Evolutionary conservation across 2,797 vertebrate species (phyloP), one percentile per base, ranked within the genome.

Genomic region (Pipistrellus pipistrellus): DNA sequence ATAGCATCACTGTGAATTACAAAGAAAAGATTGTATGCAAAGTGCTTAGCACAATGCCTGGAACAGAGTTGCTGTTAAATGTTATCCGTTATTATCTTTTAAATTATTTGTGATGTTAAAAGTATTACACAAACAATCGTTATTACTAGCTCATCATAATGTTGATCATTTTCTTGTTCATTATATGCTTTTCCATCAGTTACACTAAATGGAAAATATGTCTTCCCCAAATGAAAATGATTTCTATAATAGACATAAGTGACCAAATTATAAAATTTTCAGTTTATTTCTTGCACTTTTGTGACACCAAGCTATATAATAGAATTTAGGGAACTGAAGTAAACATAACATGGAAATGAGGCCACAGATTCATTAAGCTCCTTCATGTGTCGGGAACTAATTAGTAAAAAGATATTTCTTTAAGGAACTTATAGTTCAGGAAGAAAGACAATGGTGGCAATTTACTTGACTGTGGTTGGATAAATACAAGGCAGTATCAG

Each of bases 321-420:
- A 4, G 44, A 69, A 92, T 77, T 59, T 89, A 13, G 23, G 30
- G 44, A 91, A 91, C 2, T 46, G 27, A 81, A 91, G 71, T 85
- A 95, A 95, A 93, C 57, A 71, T 51, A 88, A 85, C 38, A 57
- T 12, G 23, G 23, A 71, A 73, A 57, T 71, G 21, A 89, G 7
- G 59, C 20, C 38, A 55, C 91, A 76, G 69, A 53, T 30, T 88
- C 10, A 69, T 86, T 38, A 96, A 84, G 55, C 3, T 76, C 68
- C 59, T 84, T 88, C 66, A 59, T 78, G 21, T 71, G 64, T 48
- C 46, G 93, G 35, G 64, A 62, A 83, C 66, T 46, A 85, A 53
- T 38, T 72, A 93, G 38, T 38, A 95, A 82, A 82, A 41, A 82
- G 13, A 41, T 25, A 72, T 30, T 86, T 91, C 72, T 88, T 76